A percentile compares a stretch with the other conserved stretches of the same genome.
Conservation (phyloP, 2,888 invertebrate genomes). For the Pemphredon lugubris region DNA sequence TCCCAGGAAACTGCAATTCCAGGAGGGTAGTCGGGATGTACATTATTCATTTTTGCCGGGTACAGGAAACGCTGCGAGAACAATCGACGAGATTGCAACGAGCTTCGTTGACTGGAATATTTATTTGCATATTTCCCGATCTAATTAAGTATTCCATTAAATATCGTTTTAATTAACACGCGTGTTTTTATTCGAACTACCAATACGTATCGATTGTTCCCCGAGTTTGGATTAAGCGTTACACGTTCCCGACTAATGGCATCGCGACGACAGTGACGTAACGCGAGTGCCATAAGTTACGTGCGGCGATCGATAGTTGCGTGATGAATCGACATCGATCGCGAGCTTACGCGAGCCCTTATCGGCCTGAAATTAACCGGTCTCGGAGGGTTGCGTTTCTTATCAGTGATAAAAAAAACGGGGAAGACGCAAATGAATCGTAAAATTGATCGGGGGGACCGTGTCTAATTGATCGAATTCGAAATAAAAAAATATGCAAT, state of each 20-base stretch:
- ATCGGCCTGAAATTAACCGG: too few species aligned
- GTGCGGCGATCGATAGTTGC: neutral
- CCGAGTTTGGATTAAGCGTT: too few species aligned
- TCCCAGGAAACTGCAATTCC: conserved; percentile 12
- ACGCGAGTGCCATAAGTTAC: neutral
- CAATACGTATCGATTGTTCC: too few species aligned
- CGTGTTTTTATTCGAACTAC: too few species aligned
- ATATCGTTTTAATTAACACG: conserved; percentile 15
- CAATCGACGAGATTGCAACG: conserved; percentile 4
- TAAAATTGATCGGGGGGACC: too few species aligned
- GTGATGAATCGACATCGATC: neutral
- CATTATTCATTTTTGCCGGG: neutral
- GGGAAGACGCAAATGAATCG: too few species aligned
- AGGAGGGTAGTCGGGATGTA: conserved; percentile 4
- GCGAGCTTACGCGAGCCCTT: too few species aligned
- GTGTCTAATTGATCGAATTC: too few species aligned
- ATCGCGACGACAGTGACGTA: neutral
- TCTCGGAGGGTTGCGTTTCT: too few species aligned
- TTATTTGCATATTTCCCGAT: conserved; percentile 14
- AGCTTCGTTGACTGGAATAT: conserved; percentile 6
- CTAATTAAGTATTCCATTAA: conserved; percentile 35
- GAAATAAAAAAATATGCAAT: too few species aligned
- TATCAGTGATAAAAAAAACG: too few species aligned
- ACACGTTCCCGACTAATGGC: conserved; percentile 10
- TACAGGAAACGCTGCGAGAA: neutral